These are phyloP conservation scores for Drosophila grimshawi DNA, from an alignment of 1,140 invertebrate genomes.

Conservation along the genomic window DNA sequence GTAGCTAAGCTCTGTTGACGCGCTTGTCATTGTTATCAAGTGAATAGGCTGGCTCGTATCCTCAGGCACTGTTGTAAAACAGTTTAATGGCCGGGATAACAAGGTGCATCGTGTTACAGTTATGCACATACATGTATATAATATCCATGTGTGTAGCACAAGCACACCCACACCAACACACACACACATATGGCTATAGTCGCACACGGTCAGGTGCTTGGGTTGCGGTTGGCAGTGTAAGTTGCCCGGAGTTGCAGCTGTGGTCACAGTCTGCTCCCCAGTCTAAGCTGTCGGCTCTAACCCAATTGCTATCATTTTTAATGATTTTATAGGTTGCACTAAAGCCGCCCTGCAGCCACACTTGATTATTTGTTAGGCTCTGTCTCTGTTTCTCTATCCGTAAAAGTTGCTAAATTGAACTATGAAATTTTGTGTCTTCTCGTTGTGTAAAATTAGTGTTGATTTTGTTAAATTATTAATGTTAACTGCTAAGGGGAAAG, in stretches of 20 bases:
- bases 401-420: too few species aligned
- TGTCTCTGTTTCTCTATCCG: constrained; percentile 33
- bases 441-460: constrained; percentile 39
- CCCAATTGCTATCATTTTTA: constrained; percentile 75
- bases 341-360: constrained; percentile 28
- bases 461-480: background rate
- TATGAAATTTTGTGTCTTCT: constrained; percentile 72
- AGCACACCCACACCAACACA: background rate
- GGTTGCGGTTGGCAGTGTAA: constrained; percentile 18
- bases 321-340: constrained; percentile 74
- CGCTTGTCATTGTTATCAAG: constrained; percentile 68
- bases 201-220: constrained; percentile 51
- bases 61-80: constrained; percentile 58
- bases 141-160: constrained; percentile 6
- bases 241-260: constrained; percentile 15
- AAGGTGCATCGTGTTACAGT: constrained; percentile 42
- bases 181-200: background rate
- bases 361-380: constrained; percentile 42
- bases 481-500: background rate
- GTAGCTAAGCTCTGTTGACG: constrained; percentile 41
- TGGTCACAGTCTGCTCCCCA: constrained; percentile 23
- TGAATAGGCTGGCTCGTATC: constrained; percentile 66
- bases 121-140: constrained; percentile 24
- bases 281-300: constrained; percentile 55
- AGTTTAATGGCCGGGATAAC: constrained; percentile 75